Conservation (phyloP, 2,113 vertebrate genomes). For the Platichthys stellatus region DNA sequence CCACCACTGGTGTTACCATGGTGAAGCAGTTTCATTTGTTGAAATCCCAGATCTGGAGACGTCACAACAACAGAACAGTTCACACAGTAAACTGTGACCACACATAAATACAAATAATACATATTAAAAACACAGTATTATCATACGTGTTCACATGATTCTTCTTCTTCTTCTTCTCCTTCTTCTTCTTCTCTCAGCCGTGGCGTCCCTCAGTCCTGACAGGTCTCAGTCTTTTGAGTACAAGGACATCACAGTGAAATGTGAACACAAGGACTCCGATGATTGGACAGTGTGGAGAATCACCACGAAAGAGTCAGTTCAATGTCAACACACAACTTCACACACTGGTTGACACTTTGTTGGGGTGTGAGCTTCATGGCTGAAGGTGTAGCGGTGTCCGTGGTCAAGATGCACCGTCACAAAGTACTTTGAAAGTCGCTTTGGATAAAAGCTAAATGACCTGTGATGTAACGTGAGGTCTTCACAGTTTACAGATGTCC, state of each 20-base stretch:
- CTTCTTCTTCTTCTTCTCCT: neutral
- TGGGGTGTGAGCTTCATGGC: no score
- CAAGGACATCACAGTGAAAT: neutral
- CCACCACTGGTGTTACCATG: neutral
- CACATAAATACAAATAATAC: no score
- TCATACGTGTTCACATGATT: no score
- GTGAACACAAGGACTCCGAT: neutral
- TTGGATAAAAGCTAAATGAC: no score
- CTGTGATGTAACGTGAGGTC: neutral
- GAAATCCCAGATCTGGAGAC: no score
- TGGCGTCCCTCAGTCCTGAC: neutral
- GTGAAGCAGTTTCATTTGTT: no score
- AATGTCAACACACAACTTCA: neutral
- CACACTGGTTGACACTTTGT: neutral
- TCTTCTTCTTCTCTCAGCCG: neutral
- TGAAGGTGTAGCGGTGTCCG: no score
- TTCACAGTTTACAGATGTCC: conserved; percentile 11
- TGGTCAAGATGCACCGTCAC: no score
- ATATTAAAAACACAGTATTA: no score
- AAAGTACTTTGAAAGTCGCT: no score
- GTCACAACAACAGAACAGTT: no score
- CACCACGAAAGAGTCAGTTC: neutral
- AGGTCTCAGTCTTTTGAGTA: conserved; percentile 38
- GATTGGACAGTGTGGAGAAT: conserved; percentile 45
- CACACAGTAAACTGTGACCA: no score